Percentiles rank a stretch among this genome's conserved stretches.
phyloP scores from a whole-genome alignment of 2,113 vertebrate genomes.

The Dissostichus mawsoni region DNA sequence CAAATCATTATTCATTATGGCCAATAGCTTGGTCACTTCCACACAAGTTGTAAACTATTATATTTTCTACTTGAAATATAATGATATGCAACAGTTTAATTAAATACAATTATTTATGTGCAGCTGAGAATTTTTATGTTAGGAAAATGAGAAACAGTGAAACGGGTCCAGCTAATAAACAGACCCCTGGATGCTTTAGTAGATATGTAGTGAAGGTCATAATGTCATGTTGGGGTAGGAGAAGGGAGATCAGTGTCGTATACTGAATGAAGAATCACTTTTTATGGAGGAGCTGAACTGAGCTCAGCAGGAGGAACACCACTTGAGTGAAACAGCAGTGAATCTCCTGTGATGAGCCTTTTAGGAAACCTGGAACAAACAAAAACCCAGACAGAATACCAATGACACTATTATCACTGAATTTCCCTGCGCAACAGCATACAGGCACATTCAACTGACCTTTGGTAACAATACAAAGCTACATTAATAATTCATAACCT shows the following conservation, averaged over 20 bases:
- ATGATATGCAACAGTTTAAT: background rate
- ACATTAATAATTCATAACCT: constrained; percentile 27
- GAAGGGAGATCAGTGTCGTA: background rate
- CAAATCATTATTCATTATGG: too few species aligned
- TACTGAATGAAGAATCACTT: constrained; percentile 6
- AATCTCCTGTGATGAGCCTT: constrained; percentile 10
- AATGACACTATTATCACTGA: constrained; percentile 19
- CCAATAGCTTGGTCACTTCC: too few species aligned
- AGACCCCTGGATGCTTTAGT: background rate
- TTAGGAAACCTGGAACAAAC: constrained; percentile 21
- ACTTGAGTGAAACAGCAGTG: constrained; percentile 7
- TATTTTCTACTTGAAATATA: background rate
- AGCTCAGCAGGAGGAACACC: constrained; percentile 19
- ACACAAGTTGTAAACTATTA: background rate
- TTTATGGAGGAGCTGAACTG: constrained; percentile 1
- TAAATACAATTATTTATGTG: background rate
- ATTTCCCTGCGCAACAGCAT: background rate
- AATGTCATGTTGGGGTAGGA: background rate
- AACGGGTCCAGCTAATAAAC: background rate
- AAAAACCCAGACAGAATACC: constrained; percentile 26
- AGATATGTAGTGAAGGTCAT: background rate
- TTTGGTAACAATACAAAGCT: constrained; percentile 4
- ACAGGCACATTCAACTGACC: constrained; percentile 9
- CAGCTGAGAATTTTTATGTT: background rate
- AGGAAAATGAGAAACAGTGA: background rate